phyloP scores from a whole-genome alignment of 2,888 invertebrate species.

The Metalampra italica region DNA sequence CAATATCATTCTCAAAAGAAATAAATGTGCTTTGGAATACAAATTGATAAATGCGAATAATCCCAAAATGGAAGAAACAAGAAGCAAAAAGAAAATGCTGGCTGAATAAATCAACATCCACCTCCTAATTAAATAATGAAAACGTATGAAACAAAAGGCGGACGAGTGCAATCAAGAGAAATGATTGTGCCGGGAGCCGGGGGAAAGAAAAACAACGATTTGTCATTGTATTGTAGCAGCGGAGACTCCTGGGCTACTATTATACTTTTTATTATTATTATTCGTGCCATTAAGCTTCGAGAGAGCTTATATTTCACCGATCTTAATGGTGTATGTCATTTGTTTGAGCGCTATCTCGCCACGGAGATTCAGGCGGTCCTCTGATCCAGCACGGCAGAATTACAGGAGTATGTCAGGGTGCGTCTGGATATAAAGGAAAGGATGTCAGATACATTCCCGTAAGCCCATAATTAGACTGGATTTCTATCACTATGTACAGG shows the following conservation, averaged over 20 bases:
- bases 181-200: conserved; percentile 19
- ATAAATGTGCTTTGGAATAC: no score
- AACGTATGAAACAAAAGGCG: conserved; percentile 22
- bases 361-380: neutral
- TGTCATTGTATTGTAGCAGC: conserved; percentile 39
- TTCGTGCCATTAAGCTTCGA: conserved; percentile 28
- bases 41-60: no score
- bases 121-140: conserved; percentile 19
- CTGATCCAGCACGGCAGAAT: neutral
- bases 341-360: neutral
- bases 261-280: conserved; percentile 32
- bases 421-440: neutral
- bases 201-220: conserved; percentile 32
- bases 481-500: neutral
- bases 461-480: neutral
- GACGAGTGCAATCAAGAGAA: conserved; percentile 38
- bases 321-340: conserved; percentile 4
- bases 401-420: neutral
- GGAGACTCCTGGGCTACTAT: conserved; percentile 16
- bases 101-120: neutral
- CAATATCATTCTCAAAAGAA: no score
- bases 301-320: conserved; percentile 29
- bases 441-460: neutral
- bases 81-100: no score
- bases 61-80: no score